Evolutionary conservation across 2,888 invertebrate genomes (phyloP), one percentile per base, ranked within the genome.

Genomic region (Drosophila histrio): DNA sequence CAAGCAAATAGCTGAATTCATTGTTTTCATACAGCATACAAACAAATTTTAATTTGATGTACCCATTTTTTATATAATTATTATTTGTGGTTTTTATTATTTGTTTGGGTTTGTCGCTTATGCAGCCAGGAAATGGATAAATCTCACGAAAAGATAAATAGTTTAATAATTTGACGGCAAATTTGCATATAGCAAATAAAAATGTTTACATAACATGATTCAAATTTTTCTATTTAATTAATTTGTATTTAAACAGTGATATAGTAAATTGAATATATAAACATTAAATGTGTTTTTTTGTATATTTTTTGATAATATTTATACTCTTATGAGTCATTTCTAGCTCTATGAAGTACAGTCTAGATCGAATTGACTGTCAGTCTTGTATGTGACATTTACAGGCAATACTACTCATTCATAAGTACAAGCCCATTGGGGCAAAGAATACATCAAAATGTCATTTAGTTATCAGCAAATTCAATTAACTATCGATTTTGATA

Each of bases 401-500:
- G 28, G 34, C 28, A 2, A 36, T 52, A 24, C 24, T 15, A 24
- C 24, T 15, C 15, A n/a, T 11, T 3, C 1, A 15, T 15, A 32
- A 6, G 22, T 11, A 15, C 13, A 39, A 11, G 39, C 17, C 46
- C 49, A 49, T 8, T 28, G 15, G 3, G 22, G 1, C 19, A 13
- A 36, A 44, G n/a, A 57, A 53, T 53, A 75, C 72, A 75, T 66
- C 49, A 71, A 58, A 75, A 73, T 76, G 41, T 46, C 67, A 76
- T 79, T 83, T 66, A 60, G 77, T 65, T 77, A 77, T 56, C 64
- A 56, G 47, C 17, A 60, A 86, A 83, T 86, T 72, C 84, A 81
- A 86, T 81, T 83, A 86, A 58, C 63, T 58, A 69, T 74, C 44
- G 70, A 84, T 69, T 81, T 72, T 80, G 84, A 84, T 81, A 84